phyloP scores from a whole-genome alignment of 2,113 vertebrate species.

The Heterotilapia buettikoferi region DNA sequence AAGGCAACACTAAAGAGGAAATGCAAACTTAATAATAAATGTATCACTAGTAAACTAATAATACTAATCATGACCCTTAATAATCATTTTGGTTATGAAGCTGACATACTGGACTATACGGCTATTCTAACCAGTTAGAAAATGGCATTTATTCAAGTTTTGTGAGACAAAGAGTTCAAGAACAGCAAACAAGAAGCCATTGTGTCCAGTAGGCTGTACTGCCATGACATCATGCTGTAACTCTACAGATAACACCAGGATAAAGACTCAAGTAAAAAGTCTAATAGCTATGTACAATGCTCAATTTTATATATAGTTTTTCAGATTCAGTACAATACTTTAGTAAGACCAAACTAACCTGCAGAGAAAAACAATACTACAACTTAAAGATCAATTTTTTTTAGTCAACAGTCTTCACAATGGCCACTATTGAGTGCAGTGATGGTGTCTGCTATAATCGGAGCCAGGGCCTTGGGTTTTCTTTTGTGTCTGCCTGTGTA shows the following conservation, averaged over 20 bases:
- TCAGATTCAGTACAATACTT: background rate
- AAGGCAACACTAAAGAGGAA: background rate
- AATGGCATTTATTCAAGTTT: background rate
- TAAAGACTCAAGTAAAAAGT: background rate
- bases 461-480: constrained; percentile 49
- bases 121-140: background rate
- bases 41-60: background rate
- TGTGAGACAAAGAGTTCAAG: constrained; percentile 36
- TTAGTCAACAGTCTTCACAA: constrained; percentile 48
- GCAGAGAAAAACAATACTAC: background rate
- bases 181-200: constrained; percentile 42
- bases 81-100: background rate
- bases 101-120: background rate
- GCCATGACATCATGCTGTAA: constrained; percentile 46
- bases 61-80: background rate
- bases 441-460: constrained; percentile 50
- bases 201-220: constrained; percentile 33
- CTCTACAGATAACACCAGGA: background rate
- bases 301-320: background rate
- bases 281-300: background rate
- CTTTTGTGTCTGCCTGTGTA: constrained; percentile 52
- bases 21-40: background rate
- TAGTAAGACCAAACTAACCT: background rate
- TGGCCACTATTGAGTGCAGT: constrained; percentile 51
- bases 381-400: background rate